Evolutionary conservation across 2,113 vertebrate genomes (phyloP), one percentile per base, ranked within the genome.

Genomic region (Apistogramma diplotaenia): DNA sequence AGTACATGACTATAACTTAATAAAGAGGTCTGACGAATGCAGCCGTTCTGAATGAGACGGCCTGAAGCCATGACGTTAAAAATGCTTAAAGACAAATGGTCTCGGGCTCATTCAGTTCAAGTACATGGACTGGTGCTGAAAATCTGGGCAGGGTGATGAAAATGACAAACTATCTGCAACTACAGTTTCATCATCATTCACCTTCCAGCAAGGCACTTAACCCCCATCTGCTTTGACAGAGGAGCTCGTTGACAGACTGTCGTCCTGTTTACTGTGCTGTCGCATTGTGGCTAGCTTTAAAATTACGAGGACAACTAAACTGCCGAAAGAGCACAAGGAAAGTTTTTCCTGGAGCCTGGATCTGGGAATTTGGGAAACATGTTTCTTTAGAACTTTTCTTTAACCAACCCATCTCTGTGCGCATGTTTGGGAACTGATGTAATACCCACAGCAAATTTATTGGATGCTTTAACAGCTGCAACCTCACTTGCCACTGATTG

Each of bases 181-280:
- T 58, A 73, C 60, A 76, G 53, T 65, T 70, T 77, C 72, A 70
- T 88, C 55, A 75, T 78, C 71, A 55, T 85, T 83, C 6, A 10
- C 61, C 78, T 87, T 84, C 46, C 72, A 76, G 80, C 53, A 51
- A 85, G 79, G 79, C 71, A 87, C 86, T 87, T 80, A 89, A 87
- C 81, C 87, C 79, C 79, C 76, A 85, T 74, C 76, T 72, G 87
- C 78, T 87, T 79, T 81, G 78, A 86, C 58, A 21, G 78, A 62
- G 71, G 79, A 65, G 77, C 71, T 85, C 77, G 65, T 59, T 54
- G 67, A 82, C 74, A 72, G 46, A 73, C 76, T 72, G 67, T 35
- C 55, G 31, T 27, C 19, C 31, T 58, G 29, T 62, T 84, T 72
- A 12, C 46, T 33, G 21, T 54, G 67, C 54, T 25, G 21, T 57